Base-by-base conservation (phyloP, 2,888 invertebrate species). In the Aphidius colemani region DNA sequence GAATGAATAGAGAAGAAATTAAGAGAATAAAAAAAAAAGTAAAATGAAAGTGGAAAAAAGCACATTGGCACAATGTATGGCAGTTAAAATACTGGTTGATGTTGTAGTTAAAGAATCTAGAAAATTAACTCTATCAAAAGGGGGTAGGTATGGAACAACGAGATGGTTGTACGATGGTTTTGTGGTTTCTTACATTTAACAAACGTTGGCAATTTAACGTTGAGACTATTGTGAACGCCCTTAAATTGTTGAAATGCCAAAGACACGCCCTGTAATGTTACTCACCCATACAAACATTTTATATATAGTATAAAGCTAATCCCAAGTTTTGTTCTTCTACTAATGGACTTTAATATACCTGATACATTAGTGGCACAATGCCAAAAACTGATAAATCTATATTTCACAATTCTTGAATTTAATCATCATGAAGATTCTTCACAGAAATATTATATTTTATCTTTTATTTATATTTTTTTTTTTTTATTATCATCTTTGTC, bases 201-300 rank as follows among this genome's bases (percentile, higher is more conserved):
- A 73, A 76, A 74, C 76, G 75, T 71, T 73, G 74, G 74, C 75
- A 78, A 79, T 80, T 77, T 78, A 77, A 74, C 71, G 72, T 70
- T 69, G 74, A n/a, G 30, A 51, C 78, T 76, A 77, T 78, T 74
- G 69, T 30, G 63, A 70, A 71, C 67, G 72, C 68, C 70, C 73
- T 72, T 76, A 78, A 76, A 78, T 78, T 76, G 76, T 74, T 69
- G 63, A 30, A 59, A 63, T 57, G 63, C 63, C 59, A 59, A 53
- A 59, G 63, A 48, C 63, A 63, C 63, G 51, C 63, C 63, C 53
- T 43, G 53, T 49, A 45, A 45, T 59, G 45, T 13, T 49, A 39
- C 51, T 9, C 30, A 30, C 3, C 30, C 3, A 13, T 3, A 7
- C 1, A 9, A 6, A 7, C 7, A 8, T 13, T 18, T 50, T 50